phyloP scores from a whole-genome alignment of 2,888 invertebrate species.

The Eucriotettix oculatus region DNA sequence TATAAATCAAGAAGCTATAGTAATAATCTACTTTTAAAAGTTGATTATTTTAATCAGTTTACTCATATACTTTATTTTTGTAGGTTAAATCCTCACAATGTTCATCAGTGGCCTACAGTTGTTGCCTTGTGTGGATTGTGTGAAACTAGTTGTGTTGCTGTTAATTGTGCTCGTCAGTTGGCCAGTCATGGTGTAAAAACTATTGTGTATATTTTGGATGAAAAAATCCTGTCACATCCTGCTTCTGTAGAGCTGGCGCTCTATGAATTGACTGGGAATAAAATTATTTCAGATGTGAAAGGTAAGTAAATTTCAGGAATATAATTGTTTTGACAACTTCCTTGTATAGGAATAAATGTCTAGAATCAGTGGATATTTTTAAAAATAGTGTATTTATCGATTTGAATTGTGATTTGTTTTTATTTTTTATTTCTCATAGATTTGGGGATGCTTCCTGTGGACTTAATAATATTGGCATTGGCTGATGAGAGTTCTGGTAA shows the following conservation, averaged over 20 bases:
- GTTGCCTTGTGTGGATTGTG: conserved; percentile 57
- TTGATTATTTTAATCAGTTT: no score
- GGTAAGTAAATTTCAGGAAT: not conserved
- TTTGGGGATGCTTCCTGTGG: conserved; percentile 27
- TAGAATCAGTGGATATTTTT: no score
- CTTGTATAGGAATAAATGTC: no score
- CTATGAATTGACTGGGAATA: conserved; percentile 41
- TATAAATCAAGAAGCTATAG: no score
- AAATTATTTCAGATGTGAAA: conserved; percentile 19
- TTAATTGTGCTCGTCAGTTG: conserved; percentile 62
- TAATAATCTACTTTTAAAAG: no score
- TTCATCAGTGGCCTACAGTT: conserved; percentile 73
- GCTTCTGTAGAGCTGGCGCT: conserved; percentile 45
- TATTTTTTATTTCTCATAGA: no score
- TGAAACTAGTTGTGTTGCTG: conserved; percentile 38
- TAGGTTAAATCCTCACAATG: conserved; percentile 66
- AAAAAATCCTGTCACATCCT: conserved; percentile 16
- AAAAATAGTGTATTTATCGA: no score
- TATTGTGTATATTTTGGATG: conserved; percentile 36
- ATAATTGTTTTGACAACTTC: no score
- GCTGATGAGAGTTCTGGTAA: conserved; percentile 22
- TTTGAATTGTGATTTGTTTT: no score
- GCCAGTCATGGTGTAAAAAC: conserved; percentile 66
- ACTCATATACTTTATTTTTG: no score
- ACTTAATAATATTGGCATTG: conserved; percentile 38